Evolutionary conservation across 2,113 vertebrate genomes (phyloP).

Genomic region (Camarhynchus parvulus): DNA sequence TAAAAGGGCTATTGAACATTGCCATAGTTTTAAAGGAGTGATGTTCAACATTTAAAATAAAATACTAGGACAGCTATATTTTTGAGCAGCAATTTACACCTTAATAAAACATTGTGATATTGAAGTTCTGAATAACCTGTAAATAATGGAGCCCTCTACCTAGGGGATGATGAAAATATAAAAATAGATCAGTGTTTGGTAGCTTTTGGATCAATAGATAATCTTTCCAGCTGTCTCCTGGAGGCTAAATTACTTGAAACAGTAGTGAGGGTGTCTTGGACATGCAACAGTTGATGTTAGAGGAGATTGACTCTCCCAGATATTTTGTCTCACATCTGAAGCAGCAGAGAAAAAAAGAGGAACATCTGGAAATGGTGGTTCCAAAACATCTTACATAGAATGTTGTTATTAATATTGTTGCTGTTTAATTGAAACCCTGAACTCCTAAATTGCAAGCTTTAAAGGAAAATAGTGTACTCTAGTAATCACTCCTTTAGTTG

Average conservation of each 20-base stretch:
- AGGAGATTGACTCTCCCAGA: not conserved
- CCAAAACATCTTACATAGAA: not conserved
- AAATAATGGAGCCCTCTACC: slow-evolving; percentile 53
- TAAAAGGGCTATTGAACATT: not conserved
- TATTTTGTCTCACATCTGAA: not conserved
- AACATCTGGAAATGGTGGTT: not conserved
- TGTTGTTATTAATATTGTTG: not conserved
- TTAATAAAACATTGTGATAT: slow-evolving; percentile 43
- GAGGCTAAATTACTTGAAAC: slow-evolving; percentile 60
- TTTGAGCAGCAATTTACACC: slow-evolving; percentile 37
- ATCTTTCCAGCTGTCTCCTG: slow-evolving; percentile 59
- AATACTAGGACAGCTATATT: slow-evolving; percentile 61
- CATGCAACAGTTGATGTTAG: not conserved
- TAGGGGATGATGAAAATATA: slow-evolving; percentile 20
- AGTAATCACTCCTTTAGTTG: not conserved
- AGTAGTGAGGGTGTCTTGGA: not conserved
- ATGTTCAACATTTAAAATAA: slow-evolving; percentile 49
- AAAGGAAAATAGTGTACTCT: not conserved
- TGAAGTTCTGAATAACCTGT: slow-evolving; percentile 51
- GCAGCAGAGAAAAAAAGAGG: not conserved
- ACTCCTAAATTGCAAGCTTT: not conserved
- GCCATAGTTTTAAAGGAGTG: slow-evolving; percentile 42
- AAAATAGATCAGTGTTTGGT: slow-evolving; percentile 48
- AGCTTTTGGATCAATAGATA: slow-evolving; percentile 67
- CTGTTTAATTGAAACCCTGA: not conserved